Conservation (phyloP, 2,888 invertebrate genomes). For the Drosophila macrospina region DNA sequence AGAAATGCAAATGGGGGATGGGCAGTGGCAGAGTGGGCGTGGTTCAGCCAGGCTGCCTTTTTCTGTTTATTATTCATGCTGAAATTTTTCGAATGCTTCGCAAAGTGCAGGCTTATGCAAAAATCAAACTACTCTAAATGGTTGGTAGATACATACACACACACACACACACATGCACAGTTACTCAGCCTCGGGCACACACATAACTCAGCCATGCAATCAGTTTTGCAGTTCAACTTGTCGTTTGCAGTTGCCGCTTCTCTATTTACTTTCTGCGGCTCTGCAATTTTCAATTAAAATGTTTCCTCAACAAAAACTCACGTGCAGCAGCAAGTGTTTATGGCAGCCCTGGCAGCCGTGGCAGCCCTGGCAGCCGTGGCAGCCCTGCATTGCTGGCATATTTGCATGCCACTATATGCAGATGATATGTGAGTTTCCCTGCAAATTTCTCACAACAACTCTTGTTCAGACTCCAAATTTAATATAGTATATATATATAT, state of each 20-base stretch:
- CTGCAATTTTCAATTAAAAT: slow-evolving; percentile 78
- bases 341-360: slow-evolving; percentile 8
- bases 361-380: slow-evolving; percentile 11
- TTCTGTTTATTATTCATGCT: slow-evolving; percentile 61
- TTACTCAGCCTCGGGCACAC: slow-evolving; percentile 3
- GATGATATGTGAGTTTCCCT: background rate
- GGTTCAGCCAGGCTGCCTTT: slow-evolving; percentile 29
- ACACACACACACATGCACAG: slow-evolving; percentile 1
- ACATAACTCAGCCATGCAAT: slow-evolving; percentile 51
- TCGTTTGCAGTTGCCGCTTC: slow-evolving; percentile 51
- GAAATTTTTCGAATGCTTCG: slow-evolving; percentile 42
- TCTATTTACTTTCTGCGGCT: slow-evolving; percentile 60
- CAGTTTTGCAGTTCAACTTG: slow-evolving; percentile 53
- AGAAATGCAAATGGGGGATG: slow-evolving; percentile 12
- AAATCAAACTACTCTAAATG: slow-evolving; percentile 67
- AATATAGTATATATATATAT: background rate
- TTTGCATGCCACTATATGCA: slow-evolving; percentile 21
- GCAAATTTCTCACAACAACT: background rate
- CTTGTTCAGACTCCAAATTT: slow-evolving; percentile 1
- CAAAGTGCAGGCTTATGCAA: slow-evolving; percentile 62
- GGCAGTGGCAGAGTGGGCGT: background rate
- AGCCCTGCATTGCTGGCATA: slow-evolving; percentile 3
- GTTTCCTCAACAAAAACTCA: slow-evolving; percentile 53
- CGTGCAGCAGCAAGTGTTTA: slow-evolving; percentile 24
- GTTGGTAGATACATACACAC: slow-evolving; percentile 17